A percentile compares a stretch with the other conserved stretches of the same genome.
Evolutionary conservation across 2,888 invertebrate species (phyloP).

Genomic region (Andrena bucephala): DNA sequence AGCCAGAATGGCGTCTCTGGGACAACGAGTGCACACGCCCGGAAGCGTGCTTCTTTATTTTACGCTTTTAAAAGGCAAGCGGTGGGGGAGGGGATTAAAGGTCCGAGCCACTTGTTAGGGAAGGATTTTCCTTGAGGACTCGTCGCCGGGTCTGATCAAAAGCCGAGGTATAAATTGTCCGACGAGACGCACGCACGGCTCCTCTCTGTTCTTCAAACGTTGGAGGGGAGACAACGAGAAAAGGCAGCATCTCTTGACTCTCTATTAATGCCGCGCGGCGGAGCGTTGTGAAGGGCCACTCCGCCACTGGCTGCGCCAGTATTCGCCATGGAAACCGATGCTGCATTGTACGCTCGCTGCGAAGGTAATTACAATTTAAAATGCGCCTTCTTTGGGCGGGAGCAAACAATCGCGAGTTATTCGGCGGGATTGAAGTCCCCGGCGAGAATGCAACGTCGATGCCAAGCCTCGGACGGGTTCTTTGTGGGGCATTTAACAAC

Average conservation of each 20-base stretch:
- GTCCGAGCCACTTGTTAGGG: constrained; percentile 51
- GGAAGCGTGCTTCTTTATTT: constrained; percentile 59
- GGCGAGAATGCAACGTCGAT: neutral
- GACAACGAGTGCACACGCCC: constrained; percentile 51
- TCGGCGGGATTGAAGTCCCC: neutral
- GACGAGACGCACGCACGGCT: constrained; percentile 1
- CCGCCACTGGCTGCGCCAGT: neutral
- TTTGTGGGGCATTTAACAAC: constrained; percentile 5
- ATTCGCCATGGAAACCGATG: constrained; percentile 7
- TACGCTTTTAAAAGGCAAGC: constrained; percentile 39
- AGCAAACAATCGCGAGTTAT: constrained; percentile 2
- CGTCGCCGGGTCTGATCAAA: constrained; percentile 34
- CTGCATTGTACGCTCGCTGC: neutral
- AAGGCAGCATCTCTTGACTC: neutral
- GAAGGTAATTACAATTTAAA: constrained; percentile 19
- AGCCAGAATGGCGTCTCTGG: constrained; percentile 33
- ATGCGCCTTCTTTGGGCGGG: no score
- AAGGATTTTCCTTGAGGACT: constrained; percentile 27
- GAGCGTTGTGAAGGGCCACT: constrained; percentile 6
- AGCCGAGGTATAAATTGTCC: constrained; percentile 27
- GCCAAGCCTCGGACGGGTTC: neutral
- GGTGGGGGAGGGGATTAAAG: constrained; percentile 48
- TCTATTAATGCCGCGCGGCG: constrained; percentile 2
- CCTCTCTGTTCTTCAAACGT: neutral
- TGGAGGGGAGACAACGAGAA: neutral